Conservation (phyloP, 2,888 invertebrate genomes). For the Arge pagana region DNA sequence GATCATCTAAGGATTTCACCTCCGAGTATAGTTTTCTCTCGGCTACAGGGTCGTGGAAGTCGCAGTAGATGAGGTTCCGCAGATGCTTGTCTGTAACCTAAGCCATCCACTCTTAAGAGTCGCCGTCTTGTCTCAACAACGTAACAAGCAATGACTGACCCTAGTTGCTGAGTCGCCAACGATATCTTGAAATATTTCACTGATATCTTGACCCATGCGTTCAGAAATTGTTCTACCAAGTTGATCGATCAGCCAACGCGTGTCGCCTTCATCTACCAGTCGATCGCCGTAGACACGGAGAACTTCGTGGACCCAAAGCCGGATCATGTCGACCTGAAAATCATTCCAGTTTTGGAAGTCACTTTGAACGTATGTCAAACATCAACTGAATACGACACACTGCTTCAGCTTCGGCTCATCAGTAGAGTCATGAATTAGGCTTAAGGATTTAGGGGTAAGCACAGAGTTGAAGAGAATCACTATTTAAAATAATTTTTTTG, state of each 20-base stretch:
- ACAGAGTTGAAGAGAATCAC: too few species aligned
- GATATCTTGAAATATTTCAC: constrained; percentile 73
- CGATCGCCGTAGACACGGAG: constrained; percentile 92
- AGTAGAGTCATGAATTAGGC: too few species aligned
- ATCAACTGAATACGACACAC: too few species aligned
- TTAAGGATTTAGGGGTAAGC: too few species aligned
- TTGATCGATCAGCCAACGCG: constrained; percentile 78
- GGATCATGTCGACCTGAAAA: constrained; percentile 78
- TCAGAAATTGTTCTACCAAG: constrained; percentile 66
- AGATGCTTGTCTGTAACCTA: constrained; percentile 81
- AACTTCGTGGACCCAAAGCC: constrained; percentile 94
- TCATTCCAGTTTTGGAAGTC: too few species aligned
- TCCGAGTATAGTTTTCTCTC: constrained; percentile 80
- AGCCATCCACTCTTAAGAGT: constrained; percentile 36
- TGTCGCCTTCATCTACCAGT: constrained; percentile 80
- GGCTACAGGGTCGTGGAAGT: constrained; percentile 91
- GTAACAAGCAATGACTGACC: constrained; percentile 23
- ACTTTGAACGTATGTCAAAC: too few species aligned
- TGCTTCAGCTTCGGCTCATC: too few species aligned
- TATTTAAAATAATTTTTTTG: too few species aligned
- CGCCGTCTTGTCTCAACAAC: constrained; percentile 50
- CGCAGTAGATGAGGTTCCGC: constrained; percentile 88
- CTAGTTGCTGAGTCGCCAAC: constrained; percentile 51
- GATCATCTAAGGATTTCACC: constrained; percentile 78
- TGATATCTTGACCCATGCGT: constrained; percentile 70